Percentiles rank a stretch among this genome's conserved stretches.
These are phyloP conservation scores for Anthophora plumipes DNA, from an alignment of 2,888 invertebrate species.

Conservation along the genomic window DNA sequence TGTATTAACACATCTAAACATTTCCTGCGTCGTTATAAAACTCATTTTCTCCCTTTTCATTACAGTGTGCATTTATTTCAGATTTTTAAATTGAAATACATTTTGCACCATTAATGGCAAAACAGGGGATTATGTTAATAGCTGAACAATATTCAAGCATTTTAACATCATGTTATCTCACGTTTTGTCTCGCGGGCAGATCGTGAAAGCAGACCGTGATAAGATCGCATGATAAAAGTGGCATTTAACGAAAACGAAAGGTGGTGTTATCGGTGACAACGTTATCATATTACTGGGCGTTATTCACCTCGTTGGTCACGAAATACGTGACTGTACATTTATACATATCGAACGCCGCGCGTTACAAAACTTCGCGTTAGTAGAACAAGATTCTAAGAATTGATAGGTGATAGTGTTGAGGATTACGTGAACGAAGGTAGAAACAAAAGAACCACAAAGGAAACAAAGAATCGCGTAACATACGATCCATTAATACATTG, in stretches of 20 bases:
- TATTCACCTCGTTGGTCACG: constrained; percentile 37
- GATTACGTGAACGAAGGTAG: not conserved
- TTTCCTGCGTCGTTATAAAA: too few species aligned
- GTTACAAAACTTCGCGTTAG: constrained; percentile 27
- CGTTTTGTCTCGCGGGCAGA: not conserved
- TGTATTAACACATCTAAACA: too few species aligned
- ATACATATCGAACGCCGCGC: constrained; percentile 14
- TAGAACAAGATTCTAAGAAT: constrained; percentile 45
- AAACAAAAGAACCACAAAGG: not conserved
- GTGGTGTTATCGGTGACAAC: constrained; percentile 48
- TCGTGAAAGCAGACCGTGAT: constrained; percentile 36
- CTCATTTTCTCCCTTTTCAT: too few species aligned
- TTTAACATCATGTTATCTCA: not conserved
- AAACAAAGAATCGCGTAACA: not conserved
- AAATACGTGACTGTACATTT: constrained; percentile 52
- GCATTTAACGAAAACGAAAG: constrained; percentile 47
- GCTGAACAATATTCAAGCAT: not conserved
- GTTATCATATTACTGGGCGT: constrained; percentile 45
- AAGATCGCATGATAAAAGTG: constrained; percentile 37
- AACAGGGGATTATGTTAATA: constrained; percentile 3
- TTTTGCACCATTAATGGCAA: not conserved
- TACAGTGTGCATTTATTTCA: too few species aligned
- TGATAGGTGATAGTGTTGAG: constrained; percentile 14
- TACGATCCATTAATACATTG: too few species aligned
- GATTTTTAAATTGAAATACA: too few species aligned